phyloP scores from a whole-genome alignment of 1,140 invertebrate species.

The Penaeus vannamei region DNA sequence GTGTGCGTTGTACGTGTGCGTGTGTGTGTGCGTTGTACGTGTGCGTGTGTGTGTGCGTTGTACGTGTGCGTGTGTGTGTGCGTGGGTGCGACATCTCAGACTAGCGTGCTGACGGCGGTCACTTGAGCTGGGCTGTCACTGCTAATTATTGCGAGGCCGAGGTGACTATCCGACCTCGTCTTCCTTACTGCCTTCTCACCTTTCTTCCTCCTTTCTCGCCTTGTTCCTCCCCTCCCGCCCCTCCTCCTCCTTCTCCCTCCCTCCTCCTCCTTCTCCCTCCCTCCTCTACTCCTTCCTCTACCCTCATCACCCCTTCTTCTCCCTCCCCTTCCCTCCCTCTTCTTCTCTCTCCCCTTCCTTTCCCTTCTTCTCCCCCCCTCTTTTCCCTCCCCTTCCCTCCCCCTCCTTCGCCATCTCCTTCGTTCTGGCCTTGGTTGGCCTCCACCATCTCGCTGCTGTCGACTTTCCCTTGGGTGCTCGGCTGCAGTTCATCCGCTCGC shows the following conservation, averaged over 20 bases:
- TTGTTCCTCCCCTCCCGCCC: not conserved
- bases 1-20: not conserved
- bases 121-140: too few species aligned
- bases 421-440: not conserved
- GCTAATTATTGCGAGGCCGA: too few species aligned
- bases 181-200: not conserved
- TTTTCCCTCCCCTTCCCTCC: not conserved
- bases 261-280: not conserved
- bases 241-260: not conserved
- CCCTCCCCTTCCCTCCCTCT: not conserved
- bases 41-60: too few species aligned
- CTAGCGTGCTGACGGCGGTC: too few species aligned
- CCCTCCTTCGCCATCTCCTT: constrained; percentile 5
- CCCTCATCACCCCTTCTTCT: not conserved
- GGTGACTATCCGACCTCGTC: not conserved
- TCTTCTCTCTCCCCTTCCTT: not conserved
- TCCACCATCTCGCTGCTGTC: too few species aligned
- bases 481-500: not conserved
- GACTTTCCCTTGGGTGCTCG: not conserved
- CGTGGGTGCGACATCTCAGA: too few species aligned
- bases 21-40: too few species aligned
- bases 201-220: not conserved
- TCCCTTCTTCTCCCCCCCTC: not conserved
- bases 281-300: not conserved
- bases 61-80: too few species aligned